Evolutionary conservation across 2,888 invertebrate species (phyloP), one percentile per base, ranked within the genome.

Genomic region (Eurytoma adleriae): DNA sequence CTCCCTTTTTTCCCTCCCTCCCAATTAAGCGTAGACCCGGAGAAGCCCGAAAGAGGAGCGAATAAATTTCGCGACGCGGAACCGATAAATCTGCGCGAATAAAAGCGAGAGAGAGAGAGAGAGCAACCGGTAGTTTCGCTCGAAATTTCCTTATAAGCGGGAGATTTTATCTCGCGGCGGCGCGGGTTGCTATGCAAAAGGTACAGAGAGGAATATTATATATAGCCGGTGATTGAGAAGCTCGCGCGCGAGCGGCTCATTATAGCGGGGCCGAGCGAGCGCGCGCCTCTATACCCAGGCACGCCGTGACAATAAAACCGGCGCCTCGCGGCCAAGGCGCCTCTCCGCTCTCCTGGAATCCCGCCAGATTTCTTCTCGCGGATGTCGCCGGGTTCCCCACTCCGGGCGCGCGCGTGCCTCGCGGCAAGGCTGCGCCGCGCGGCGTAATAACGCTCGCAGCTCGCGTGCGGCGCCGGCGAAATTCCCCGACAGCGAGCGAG

Each of bases 281-380:
- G 40, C n/a, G 40, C 40, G 3, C 40, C 7, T 3, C 10, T 13
- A n/a, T 62, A 13, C 62, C 16, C 14, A 13, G 50, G 71, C 61
- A 59, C 50, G 40, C 59, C 16, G 70, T 71, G 59, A 71, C 59
- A 71, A 71, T 71, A 61, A 71, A 71, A 61, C 24, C 27, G 71
- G 71, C 50, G 50, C 61, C 61, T 50, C 54, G 54, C 54, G 54
- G n/a, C 40, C 40, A 40, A 40, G 40, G 40, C 54, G 54, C 54
- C n/a, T 54, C 54, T 54, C 24, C 24, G 61, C 61, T 50, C 71
- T 24, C 50, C 24, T 71, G 61, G 61, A 71, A 71, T 71, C 71
- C 18, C 18, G 71, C 61, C 61, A 61, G 61, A 71, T 71, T 50
- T 61, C 50, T 52, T 70, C 40, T 40, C 69, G 18, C 30, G 57